Base-by-base conservation (phyloP, 2,888 invertebrate species). In the Andricus curvator region DNA sequence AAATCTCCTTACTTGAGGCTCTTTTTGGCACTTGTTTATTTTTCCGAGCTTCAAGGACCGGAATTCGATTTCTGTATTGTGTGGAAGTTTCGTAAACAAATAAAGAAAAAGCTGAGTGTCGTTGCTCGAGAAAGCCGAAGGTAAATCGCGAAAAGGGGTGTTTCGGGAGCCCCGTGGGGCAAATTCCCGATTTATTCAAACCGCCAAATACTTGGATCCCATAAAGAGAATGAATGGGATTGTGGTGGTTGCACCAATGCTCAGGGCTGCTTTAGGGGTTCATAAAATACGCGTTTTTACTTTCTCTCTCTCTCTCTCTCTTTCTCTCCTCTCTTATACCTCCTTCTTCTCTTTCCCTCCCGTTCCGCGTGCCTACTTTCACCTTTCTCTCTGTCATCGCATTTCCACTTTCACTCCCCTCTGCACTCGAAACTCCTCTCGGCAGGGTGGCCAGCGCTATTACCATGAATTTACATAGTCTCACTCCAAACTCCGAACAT, bases 391-490 rank as follows among this genome's bases (percentile, higher is more conserved):
- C 78, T 77, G 81, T 81, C 78, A 77, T 60, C 29, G 74, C 79
- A 78, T 80, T 68, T 81, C 83, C 83, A 79, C 79, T 80, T 33
- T 76, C 60, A 80, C 82, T 51, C 83, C 76, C 82, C 67, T 70
- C 80, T 70, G 77, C 76, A 79, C 84, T 86, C 88, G 87, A 89
- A 89, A 86, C 88, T 86, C 85, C 87, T 88, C 90, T 86, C 87
- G 83, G 82, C 88, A 83, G 88, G 89, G 89, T 87, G 89, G 89
- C 89, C 88, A 85, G 80, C 84, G 88, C 87, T 88, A 91, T 91
- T 91, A 91, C 89, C 91, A 91, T 91, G 91, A 91, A 91, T 91
- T 91, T 91, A 90, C 91, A 91, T 91, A 91, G 90, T 86, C 87
- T 86, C 86, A 87, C 88, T 86, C 86, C 86, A 84, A 88, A 86